Evolutionary conservation across 2,113 vertebrate genomes (phyloP), one percentile per base, ranked within the genome.

Genomic region (Phylloscopus trochilus): DNA sequence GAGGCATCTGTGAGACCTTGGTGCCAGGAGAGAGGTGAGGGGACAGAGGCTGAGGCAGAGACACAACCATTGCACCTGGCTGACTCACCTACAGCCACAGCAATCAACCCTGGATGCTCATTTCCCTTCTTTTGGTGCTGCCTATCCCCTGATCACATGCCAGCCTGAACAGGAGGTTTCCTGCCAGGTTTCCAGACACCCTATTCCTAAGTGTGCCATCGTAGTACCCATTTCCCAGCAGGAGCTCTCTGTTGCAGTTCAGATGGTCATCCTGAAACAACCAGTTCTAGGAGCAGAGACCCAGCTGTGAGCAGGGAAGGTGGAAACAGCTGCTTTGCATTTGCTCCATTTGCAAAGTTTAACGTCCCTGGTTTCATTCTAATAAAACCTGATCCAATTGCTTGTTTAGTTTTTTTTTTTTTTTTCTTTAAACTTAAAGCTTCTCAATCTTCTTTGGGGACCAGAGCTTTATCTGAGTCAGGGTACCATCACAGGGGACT

Each of bases 61-160:
- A 16, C 41, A 12, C 0, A 1, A 81, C 10, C 56, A 6, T 15
- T 3, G 2, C 2, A 18, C 44, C 35, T 2, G 15, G 10, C 43
- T 64, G 41, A 14, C 74, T 67, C 83, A 44, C 53, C 44, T 31
- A 4, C 53, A 85, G 74, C 49, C 70, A 16, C 69, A 84, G 84
- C 78, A 78, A 18, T 9, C 35, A 78, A 46, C 37, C 21, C 30
- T 44, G 56, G 56, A 11, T n/a, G 56, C 53, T 55, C 5, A 56
- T 60, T 68, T 60, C 53, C 77, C 46, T 73, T 60, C 60, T 44
- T 59, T 37, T n/a, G 33, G 8, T 75, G 87, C 62, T 81, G 37
- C 35, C 69, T n/a, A 3, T 24, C 26, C 59, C 49, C 72, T 58
- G 46, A 26, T n/a, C 19, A 5, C 33, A 19, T 15, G 18, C 37